Evolutionary conservation across 2,888 invertebrate genomes (phyloP).

Genomic region (Yponomeuta malinellus): DNA sequence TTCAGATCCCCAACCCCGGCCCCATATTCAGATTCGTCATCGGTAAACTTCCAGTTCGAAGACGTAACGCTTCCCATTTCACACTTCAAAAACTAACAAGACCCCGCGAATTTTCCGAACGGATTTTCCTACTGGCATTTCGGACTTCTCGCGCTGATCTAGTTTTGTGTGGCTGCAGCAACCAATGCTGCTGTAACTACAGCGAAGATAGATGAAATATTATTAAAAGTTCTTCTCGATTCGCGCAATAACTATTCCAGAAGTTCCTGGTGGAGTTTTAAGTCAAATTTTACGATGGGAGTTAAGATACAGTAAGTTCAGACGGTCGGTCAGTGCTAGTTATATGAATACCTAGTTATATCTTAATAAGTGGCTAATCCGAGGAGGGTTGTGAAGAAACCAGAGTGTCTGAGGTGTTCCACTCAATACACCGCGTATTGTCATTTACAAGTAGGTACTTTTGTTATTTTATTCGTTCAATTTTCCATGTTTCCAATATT

Average conservation of each 20-base stretch:
- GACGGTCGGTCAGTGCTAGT: background rate
- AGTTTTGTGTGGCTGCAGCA: background rate
- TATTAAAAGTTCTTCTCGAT: background rate
- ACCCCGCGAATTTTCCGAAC: background rate
- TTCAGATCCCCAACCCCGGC: background rate
- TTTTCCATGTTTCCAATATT: too few relatives aligned
- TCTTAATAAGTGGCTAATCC: background rate
- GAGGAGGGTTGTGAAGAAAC: background rate
- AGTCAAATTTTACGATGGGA: background rate
- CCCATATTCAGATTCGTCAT: background rate
- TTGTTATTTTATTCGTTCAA: too few relatives aligned
- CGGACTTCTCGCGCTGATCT: background rate
- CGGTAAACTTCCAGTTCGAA: background rate
- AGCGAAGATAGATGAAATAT: constrained; percentile 3
- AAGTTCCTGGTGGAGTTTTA: background rate
- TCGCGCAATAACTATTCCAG: background rate
- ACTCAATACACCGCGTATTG: too few relatives aligned
- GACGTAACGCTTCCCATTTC: background rate
- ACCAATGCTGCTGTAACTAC: background rate
- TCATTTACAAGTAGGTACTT: too few relatives aligned
- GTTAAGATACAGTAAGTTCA: background rate
- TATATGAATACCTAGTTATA: background rate
- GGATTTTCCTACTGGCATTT: background rate
- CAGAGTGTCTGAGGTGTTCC: too few relatives aligned
- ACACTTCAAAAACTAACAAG: background rate